These are phyloP conservation scores for Yasuhikotakia modesta DNA, from an alignment of 2,797 vertebrate species.

Conservation along the genomic window DNA sequence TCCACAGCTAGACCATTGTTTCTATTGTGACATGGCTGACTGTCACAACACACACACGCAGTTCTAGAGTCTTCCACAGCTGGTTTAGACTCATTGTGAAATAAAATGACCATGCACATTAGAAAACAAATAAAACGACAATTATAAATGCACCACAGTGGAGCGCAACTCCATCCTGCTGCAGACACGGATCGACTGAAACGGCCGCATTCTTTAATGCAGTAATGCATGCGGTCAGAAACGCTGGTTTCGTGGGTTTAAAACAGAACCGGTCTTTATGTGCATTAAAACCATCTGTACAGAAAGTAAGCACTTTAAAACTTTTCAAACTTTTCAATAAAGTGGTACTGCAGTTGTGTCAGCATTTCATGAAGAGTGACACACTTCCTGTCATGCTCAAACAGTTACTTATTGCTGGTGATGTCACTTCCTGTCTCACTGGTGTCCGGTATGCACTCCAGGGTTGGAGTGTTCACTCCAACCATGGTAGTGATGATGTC, in stretches of 20 bases:
- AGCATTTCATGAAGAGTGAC: background rate
- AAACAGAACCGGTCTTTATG: background rate
- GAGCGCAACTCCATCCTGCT: background rate
- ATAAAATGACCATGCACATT: background rate
- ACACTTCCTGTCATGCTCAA: background rate
- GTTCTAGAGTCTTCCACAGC: background rate
- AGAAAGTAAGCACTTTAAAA: background rate
- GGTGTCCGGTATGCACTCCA: background rate
- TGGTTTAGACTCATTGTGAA: background rate
- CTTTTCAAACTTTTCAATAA: background rate
- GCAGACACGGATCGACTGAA: background rate
- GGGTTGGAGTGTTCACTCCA: background rate
- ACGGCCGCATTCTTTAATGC: too few relatives aligned
- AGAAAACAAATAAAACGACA: background rate
- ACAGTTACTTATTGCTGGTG: conserved; percentile 9
- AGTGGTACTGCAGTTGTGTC: background rate
- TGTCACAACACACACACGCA: background rate
- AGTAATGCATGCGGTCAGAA: background rate
- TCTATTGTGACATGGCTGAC: background rate
- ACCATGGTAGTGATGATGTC: background rate
- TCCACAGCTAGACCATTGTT: conserved; percentile 14
- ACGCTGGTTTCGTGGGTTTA: background rate
- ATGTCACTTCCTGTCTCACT: background rate
- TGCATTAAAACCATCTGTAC: background rate
- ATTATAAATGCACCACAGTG: background rate